Evolutionary conservation across 2,113 vertebrate genomes (phyloP), one percentile per base, ranked within the genome.

Genomic region (Leptocoma aspasia): DNA sequence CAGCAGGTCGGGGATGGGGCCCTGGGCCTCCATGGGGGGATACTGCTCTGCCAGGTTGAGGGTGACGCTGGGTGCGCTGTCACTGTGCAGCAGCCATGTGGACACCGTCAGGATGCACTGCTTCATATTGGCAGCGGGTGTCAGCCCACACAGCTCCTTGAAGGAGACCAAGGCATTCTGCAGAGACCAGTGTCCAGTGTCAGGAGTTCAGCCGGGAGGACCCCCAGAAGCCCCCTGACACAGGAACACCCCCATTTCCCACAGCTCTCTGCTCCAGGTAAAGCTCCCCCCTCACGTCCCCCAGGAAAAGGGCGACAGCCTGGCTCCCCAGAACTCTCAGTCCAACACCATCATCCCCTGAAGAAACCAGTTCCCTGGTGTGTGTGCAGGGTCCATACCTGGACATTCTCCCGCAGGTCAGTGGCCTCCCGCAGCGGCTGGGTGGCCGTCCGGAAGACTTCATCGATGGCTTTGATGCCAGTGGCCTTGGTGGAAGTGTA

Each of bases 111-210:
- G 97, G 96, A 99, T 99, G 85, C 99, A 99, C 94, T 99, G 99
- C 97, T 99, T 99, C 98, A 99, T 99, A 96, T 99, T 99, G 96
- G 99, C 99, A 0, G 98, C 99, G 5, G 99, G 99, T 11, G 98
- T 99, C 95, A 99, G 96, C 49, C 99, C 99, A 20, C 99, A 99
- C 64, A 99, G 97, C 98, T 99, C 99, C 96, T 99, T 99, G 95
- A 99, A 99, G 93, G 99, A 99, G 80, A 99, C 99, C 98, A 98
- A 91, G 7, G 99, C 99, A 14, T 99, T 99, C 99, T 99, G 97
- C 17, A 93, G 86, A 95, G 75, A 92, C 18, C 4, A 4, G 37
- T 0, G 1, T 53, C 20, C 3, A 3, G n/a, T 0, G 1, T 82
- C 92, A 88, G 70, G 24, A 59, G 37, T 37, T 54, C 39, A 52